Conservation (phyloP, 2,113 vertebrate species). For the Cichladusa arquata region DNA sequence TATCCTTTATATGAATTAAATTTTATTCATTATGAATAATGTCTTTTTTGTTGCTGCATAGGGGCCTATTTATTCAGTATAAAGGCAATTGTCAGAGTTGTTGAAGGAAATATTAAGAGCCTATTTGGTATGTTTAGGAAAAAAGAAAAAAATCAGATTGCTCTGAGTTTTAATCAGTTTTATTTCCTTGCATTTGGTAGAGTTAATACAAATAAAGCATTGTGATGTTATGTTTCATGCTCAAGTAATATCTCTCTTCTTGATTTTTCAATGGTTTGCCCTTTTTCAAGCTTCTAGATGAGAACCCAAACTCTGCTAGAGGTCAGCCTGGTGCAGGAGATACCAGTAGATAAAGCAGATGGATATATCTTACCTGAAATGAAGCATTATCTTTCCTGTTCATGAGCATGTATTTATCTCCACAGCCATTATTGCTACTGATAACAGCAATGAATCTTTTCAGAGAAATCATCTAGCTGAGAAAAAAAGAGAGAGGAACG, state of each 20-base stretch:
- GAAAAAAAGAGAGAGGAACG: neutral
- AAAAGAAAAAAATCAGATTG: neutral
- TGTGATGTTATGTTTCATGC: neutral
- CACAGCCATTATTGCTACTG: neutral
- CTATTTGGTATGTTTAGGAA: neutral
- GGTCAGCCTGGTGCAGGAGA: neutral
- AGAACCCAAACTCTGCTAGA: neutral
- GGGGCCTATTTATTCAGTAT: neutral
- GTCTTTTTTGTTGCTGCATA: neutral
- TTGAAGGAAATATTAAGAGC: neutral
- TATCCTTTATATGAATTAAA: neutral
- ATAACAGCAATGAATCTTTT: neutral
- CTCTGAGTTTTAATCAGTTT: neutral
- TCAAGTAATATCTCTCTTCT: neutral
- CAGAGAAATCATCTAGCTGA: neutral
- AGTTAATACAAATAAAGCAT: neutral
- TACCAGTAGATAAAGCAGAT: neutral
- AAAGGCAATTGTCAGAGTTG: neutral
- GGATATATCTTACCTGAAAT: neutral
- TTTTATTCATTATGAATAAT: neutral
- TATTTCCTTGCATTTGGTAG: neutral
- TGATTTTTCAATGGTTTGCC: neutral
- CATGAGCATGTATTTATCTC: neutral
- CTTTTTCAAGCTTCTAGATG: neutral
- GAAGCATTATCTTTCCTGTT: neutral